These are phyloP conservation scores for Drosophila pachea DNA, from an alignment of 1,140 invertebrate species.

Conservation along the genomic window DNA sequence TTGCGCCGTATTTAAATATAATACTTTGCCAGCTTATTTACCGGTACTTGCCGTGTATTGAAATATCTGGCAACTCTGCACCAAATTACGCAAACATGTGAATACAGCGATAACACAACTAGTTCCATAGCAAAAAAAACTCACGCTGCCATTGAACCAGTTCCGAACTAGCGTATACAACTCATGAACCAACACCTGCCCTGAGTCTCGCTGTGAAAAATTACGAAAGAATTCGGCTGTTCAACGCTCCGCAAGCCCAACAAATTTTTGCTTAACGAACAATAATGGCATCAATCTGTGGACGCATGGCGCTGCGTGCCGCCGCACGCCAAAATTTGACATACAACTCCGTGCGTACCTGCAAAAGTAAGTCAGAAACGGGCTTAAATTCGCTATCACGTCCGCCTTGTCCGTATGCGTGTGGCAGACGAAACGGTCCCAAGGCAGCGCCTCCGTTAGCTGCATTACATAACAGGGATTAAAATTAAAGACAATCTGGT, in stretches of 20 bases:
- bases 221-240: slow-evolving; percentile 74
- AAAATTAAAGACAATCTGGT: not conserved
- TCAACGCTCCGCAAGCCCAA: slow-evolving; percentile 54
- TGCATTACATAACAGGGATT: slow-evolving; percentile 54
- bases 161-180: slow-evolving; percentile 26
- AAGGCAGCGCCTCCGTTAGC: slow-evolving; percentile 6
- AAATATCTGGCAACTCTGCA: not conserved
- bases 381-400: slow-evolving; percentile 32
- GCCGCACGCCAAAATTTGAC: slow-evolving; percentile 80
- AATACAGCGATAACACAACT: not conserved
- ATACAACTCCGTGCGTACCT: slow-evolving; percentile 78
- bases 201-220: slow-evolving; percentile 66
- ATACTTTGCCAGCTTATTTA: not conserved
- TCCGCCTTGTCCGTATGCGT: slow-evolving; percentile 30
- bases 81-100: not conserved
- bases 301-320: slow-evolving; percentile 79
- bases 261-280: slow-evolving; percentile 69
- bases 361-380: slow-evolving; percentile 79
- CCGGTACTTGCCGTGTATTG: not conserved
- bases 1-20: not conserved
- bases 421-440: not conserved
- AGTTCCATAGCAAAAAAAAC: slow-evolving; percentile 5
- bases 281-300: slow-evolving; percentile 83
- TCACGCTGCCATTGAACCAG: slow-evolving; percentile 1
- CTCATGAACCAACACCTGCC: slow-evolving; percentile 37